Evolutionary conservation across 2,888 invertebrate genomes (phyloP), one percentile per base, ranked within the genome.

Genomic region (Zygothrica quintamaculata): DNA sequence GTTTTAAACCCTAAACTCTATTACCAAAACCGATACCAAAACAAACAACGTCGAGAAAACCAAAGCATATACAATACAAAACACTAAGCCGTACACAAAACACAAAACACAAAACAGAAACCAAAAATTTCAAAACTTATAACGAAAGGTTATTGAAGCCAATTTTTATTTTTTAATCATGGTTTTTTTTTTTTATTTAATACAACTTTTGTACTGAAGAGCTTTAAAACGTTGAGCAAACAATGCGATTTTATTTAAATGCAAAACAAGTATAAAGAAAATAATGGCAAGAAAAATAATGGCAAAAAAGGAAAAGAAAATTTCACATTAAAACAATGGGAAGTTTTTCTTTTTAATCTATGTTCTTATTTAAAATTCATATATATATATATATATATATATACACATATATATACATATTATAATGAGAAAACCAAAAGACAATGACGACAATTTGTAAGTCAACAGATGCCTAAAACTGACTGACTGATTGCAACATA

Each of bases 381-480:
- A 52, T 58, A 48, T 59, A 51, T 57, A 47, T 46, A 52, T 58
- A 48, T 59, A 51, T 57, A n/a, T n/a, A n/a, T n/a, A n/a, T n/a
- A n/a, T n/a, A n/a, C n/a, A n/a, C n/a, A n/a, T n/a, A n/a, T n/a
- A n/a, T n/a, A n/a, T n/a, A n/a, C n/a, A n/a, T n/a, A 59, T 77
- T 65, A 25, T 78, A 82, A 65, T 61, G 29, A 56, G 39, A 65
- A 62, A 80, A 65, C 53, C 69, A 78, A 82, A 82, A 87, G 87
- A 87, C 88, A 87, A 79, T 87, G 88, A 76, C 76, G 86, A 85
- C 69, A 76, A 78, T 84, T 85, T 71, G 67, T 71, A 72, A 82
- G 82, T 84, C 88, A 79, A 84, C 84, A 79, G 82, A 85, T 87
- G 82, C 88, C 88, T 84, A 87, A n/a, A 81, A 84, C 87, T 87